Base-by-base conservation (phyloP, 2,797 vertebrate species). In the Aplochiton taeniatus region DNA sequence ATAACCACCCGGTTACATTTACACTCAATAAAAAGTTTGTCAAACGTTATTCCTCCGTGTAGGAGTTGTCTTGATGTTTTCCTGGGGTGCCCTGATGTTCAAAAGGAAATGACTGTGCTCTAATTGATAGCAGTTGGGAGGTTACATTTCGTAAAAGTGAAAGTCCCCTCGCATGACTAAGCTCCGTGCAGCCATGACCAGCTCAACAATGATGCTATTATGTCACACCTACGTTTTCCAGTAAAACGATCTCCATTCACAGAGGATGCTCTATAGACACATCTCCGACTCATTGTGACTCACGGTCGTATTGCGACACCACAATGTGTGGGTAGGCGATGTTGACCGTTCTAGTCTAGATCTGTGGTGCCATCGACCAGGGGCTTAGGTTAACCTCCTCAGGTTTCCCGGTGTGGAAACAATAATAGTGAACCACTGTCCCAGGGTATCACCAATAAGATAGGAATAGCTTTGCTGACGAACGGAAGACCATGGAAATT, bases 401-500 rank as follows among this genome's bases (percentile, higher is more conserved):
- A 31, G 31, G 31, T 2, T 67, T 43, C 63, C 63, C 62, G 8
- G 61, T 19, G 16, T 43, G 13, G 64, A 31, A 69, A 11, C 13
- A 10, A 10, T 46, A 42, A 70, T 18, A 53, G 66, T 72, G 69
- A 86, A 74, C 84, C 81, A 81, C 53, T 69, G 69, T 60, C 69
- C 76, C 75, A n/a, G 47, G 59, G 64, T 66, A 68, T 73, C 65
- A 69, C 72, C 54, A 67, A 52, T 70, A 49, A 70, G 68, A 72
- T 68, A 61, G 1, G 49, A 77, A 75, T 58, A 61, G 66, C 17
- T 14, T 16, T 18, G 63, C 65, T 68, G 73, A 78, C 80, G 72
- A 73, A 63, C 70, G 82, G 78, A 82, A 84, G 79, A 68, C 63
- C 9, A 65, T 61, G 57, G 83, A 79, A 84, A 84, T 75, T 79